Evolutionary conservation across 2,113 vertebrate genomes (phyloP).

Genomic region (Furnarius figulus): DNA sequence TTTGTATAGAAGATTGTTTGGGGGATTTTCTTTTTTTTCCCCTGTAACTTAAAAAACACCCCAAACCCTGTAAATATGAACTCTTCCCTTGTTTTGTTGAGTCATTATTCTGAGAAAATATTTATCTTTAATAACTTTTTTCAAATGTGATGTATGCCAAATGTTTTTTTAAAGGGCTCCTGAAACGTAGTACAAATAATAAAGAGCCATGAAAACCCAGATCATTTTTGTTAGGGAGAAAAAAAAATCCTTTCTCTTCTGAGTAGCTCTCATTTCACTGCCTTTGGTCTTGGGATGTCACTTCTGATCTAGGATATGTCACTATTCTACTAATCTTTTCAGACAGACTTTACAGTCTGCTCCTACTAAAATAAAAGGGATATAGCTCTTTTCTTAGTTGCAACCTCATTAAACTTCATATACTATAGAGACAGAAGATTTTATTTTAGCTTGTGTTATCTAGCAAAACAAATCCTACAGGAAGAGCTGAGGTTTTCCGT

Average conservation of each 20-base stretch:
- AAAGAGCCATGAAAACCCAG: neutral
- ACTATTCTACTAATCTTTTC: neutral
- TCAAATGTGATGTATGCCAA: neutral
- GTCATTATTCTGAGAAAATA: neutral
- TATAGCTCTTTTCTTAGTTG: neutral
- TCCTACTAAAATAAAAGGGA: neutral
- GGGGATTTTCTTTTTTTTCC: rapidly evolving
- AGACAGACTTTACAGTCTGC: neutral
- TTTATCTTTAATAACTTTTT: neutral
- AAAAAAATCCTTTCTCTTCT: neutral
- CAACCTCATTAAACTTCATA: neutral
- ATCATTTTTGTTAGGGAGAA: rapidly evolving
- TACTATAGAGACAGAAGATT: neutral
- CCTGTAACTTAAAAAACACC: neutral
- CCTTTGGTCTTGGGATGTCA: neutral
- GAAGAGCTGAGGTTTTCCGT: neutral
- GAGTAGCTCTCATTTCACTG: neutral
- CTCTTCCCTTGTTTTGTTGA: neutral
- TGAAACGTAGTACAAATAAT: neutral
- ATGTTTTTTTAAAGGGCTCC: neutral
- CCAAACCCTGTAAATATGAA: neutral
- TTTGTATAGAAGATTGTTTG: neutral
- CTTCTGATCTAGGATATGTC: neutral
- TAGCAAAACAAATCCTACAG: neutral
- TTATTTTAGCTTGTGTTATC: neutral